These are phyloP conservation scores for Orbicella faveolata DNA, from an alignment of 64 coral and sea anemone species.

Conservation along the genomic window DNA sequence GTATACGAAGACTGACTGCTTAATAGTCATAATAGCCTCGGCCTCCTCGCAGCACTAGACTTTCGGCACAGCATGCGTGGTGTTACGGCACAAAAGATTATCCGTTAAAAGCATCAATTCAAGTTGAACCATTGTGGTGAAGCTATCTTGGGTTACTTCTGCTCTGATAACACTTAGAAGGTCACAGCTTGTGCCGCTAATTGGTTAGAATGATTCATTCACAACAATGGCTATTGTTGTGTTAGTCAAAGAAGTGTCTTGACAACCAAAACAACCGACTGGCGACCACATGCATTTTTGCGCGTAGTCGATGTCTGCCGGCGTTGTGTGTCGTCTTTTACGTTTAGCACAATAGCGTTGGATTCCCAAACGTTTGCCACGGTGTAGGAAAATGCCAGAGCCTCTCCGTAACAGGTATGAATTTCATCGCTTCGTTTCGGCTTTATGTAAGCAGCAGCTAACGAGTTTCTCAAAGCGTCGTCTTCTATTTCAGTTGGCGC, in stretches of 20 bases:
- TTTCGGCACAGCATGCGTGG: too few relatives aligned
- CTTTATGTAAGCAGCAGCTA: neutral
- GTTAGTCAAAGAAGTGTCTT: neutral
- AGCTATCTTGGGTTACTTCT: neutral
- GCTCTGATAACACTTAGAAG: neutral
- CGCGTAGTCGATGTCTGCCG: neutral
- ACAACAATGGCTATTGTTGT: neutral
- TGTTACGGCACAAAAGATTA: too few relatives aligned
- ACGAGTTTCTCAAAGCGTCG: neutral
- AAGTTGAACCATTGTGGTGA: too few relatives aligned
- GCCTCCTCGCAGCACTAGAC: too few relatives aligned
- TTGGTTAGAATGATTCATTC: neutral
- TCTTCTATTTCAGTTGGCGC: neutral
- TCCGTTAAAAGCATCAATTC: too few relatives aligned
- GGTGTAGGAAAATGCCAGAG: neutral
- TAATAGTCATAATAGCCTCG: too few relatives aligned
- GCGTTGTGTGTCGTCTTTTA: too few relatives aligned
- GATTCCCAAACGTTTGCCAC: neutral
- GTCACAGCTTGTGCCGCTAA: neutral
- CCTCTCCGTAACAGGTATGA: constrained; percentile 16
- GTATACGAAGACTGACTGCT: too few relatives aligned
- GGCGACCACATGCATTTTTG: neutral
- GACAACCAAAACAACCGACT: constrained; percentile 3
- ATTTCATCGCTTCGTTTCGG: neutral
- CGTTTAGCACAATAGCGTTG: neutral